Evolutionary conservation across 2,888 invertebrate species (phyloP).

Genomic region (Cylindroiulus punctatus): DNA sequence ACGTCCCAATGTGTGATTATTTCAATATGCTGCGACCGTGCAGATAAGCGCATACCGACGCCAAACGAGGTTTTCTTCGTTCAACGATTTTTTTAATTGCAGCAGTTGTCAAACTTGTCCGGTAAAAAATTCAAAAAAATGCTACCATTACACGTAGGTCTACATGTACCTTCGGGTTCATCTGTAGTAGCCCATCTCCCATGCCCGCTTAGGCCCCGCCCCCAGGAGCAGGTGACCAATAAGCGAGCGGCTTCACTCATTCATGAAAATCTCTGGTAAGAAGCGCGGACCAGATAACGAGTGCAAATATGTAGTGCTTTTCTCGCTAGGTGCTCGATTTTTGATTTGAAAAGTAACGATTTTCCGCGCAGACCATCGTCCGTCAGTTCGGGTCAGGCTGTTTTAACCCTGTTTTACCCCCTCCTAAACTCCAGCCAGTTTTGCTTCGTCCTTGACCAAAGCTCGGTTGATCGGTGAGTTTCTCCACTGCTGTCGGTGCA

Average conservation of each 20-base stretch:
- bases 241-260: not conserved
- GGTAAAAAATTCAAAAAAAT: not conserved
- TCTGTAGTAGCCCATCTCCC: not conserved
- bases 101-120: no score
- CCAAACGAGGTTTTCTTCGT: no score
- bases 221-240: not conserved
- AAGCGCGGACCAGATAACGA: slow-evolving; percentile 31
- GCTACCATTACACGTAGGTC: not conserved
- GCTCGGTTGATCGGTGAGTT: not conserved
- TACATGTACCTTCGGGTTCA: not conserved
- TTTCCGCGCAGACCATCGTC: not conserved
- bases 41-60: no score
- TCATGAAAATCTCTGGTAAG: slow-evolving; percentile 30
- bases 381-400: not conserved
- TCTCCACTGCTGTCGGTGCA: not conserved
- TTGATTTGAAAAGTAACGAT: not conserved
- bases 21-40: no score
- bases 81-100: no score
- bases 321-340: not conserved
- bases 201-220: not conserved
- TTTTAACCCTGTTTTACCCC: not conserved
- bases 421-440: no score
- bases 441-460: not conserved
- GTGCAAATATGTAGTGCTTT: not conserved
- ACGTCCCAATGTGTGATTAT: no score